Conservation (phyloP, 2,888 invertebrate genomes). For the Agrochola litura region DNA sequence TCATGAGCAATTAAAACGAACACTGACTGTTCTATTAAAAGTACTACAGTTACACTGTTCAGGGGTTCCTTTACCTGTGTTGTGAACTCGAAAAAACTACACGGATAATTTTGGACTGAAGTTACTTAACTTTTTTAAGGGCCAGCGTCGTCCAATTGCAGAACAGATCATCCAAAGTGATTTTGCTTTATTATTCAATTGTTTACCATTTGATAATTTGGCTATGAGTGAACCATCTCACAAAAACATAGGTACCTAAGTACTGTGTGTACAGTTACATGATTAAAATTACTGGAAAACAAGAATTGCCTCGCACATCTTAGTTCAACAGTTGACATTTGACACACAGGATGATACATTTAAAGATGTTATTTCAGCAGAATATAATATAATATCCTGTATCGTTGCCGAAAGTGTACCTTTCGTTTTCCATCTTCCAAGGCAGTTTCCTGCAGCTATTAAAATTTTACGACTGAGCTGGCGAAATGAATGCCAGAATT, state of each 20-base stretch:
- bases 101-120: constrained; percentile 10
- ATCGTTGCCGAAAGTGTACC: constrained; percentile 74
- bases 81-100: constrained; percentile 25
- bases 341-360: constrained; percentile 13
- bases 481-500: constrained; percentile 88
- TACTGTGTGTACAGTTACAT: no score
- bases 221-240: neutral
- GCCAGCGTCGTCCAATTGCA: neutral
- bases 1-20: constrained; percentile 72
- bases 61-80: constrained; percentile 13
- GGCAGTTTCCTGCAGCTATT: constrained; percentile 85
- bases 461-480: constrained; percentile 89
- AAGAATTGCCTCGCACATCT: neutral
- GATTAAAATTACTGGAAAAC: neutral
- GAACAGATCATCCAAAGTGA: neutral
- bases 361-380: constrained; percentile 24
- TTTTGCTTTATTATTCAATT: neutral
- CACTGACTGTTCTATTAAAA: constrained; percentile 58
- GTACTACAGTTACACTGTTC: constrained; percentile 31
- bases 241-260: no score
- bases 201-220: neutral
- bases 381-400: constrained; percentile 41
- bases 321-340: constrained; percentile 10
- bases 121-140: neutral
- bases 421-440: constrained; percentile 79